Base-by-base conservation (phyloP, 2,113 vertebrate species). In the Gulo gulo region DNA sequence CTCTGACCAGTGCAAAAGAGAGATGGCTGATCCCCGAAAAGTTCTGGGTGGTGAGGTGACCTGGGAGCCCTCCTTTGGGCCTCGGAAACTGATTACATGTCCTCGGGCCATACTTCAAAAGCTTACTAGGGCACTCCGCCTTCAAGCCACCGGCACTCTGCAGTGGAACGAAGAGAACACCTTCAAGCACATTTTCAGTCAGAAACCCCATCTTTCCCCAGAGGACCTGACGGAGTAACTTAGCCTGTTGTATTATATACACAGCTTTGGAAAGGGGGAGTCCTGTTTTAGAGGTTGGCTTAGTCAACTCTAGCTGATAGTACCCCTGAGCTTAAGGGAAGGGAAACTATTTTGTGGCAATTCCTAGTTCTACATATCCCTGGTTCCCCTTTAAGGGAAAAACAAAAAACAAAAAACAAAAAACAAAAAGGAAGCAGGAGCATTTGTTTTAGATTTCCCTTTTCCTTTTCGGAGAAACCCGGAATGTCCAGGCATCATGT, bases 391-490 rank as follows among this genome's bases (percentile, higher is more conserved):
- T 76, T 36, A 90, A 81, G 76, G 78, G 36, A 39, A 45, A n/a
- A 88, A 63, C n/a, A 18, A 20, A 29, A 3, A 52, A 52, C 14
- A 20, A 29, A 3, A 52, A 52, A 52, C 15, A 45, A n/a, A 88
- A 63, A n/a, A 11, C 15, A 29, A 79, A 59, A 50, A 82, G 63
- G 21, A 93, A 47, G 2, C 18, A 55, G 88, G 23, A 18, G 21
- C 18, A 20, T 95, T 82, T 76, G 36, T 45, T 93, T 87, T 82
- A 63, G n/a, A 73, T 91, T 86, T 82, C 61, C 36, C 6, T 87
- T 95, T 76, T 89, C 91, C 63, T 65, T 87, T 94, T 82, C 34
- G 69, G 31, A 95, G 42, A 59, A 97, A 90, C 3, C 63, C 67
- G 36, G 93, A 95, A 88, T 76, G 29, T 45, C n/a, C n/a, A 59